Base-by-base conservation (phyloP, 2,797 vertebrate species). In the Pangasius djambal region DNA sequence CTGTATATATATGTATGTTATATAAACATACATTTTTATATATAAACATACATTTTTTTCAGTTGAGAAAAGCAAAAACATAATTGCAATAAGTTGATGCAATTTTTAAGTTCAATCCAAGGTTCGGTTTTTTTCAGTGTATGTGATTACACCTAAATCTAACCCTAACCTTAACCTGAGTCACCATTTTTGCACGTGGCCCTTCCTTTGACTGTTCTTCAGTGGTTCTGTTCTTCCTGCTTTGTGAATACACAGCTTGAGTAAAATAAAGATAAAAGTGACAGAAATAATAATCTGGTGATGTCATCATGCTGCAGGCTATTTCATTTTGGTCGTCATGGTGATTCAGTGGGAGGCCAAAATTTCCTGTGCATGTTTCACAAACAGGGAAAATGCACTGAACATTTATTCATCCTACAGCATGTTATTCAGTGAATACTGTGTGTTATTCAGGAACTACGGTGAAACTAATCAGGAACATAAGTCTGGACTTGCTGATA, bases 311-410 rank as follows among this genome's bases (percentile, higher is more conserved):
- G 13, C 85, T n/a, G 74, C 86, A 90, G 28, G 18, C 61, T 86
- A 81, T 90, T 90, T 83, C 34, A 52, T 65, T 82, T 75, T 81
- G 84, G 89, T 92, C 81, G 88, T 89, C 88, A 92, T 91, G 89
- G 89, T 74, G 85, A 91, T 88, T 84, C 69, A 12, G 55, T 57
- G 67, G 88, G 75, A 44, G 75, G 63, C 86, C 85, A 55, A 74
- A 81, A 86, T 89, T 86, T 86, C 50, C 57, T 88, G 85, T 79
- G 48, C 48, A n/a, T 37, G 44, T 69, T 88, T 82, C 37, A 34
- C 16, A 28, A 61, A 63, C 59, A 72, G 44, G 40, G 22, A n/a
- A 20, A 57, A 75, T 50, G 52, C 63, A 50, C 28, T 74, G 69
- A 74, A 28, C 18, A 1, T 8, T 40, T 28, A 22, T 61, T 57